Evolutionary conservation across 2,888 invertebrate genomes (phyloP).

Genomic region (Digitonthophagus gazella): DNA sequence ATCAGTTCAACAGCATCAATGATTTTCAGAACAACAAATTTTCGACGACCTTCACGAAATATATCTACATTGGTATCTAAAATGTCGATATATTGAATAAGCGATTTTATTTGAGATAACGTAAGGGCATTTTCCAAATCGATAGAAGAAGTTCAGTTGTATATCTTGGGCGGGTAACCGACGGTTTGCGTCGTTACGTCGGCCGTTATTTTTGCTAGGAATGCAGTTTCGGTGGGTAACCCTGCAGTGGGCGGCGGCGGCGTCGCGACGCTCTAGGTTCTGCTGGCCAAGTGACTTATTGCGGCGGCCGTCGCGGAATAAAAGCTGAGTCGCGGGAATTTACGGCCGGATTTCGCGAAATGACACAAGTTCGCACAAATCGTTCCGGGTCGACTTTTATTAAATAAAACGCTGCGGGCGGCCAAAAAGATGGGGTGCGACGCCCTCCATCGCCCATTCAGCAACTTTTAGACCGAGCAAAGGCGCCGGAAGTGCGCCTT

Average conservation of each 20-base stretch:
- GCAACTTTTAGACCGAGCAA: slow-evolving; percentile 6
- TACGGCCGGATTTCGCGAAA: slow-evolving; percentile 16
- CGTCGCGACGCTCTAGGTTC: not conserved
- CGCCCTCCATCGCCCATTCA: not conserved
- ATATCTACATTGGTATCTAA: no score
- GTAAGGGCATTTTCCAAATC: not conserved
- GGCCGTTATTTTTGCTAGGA: slow-evolving; percentile 9
- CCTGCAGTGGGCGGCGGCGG: not conserved
- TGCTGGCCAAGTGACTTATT: slow-evolving; percentile 11
- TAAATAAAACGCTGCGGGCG: slow-evolving; percentile 8
- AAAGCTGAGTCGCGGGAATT: slow-evolving; percentile 16
- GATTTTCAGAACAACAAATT: no score
- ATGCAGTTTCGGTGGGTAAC: slow-evolving; percentile 9
- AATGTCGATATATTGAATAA: no score
- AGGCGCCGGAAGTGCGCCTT: not conserved
- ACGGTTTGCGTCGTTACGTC: not conserved
- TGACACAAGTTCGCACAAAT: slow-evolving; percentile 16
- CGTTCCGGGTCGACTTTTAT: slow-evolving; percentile 11
- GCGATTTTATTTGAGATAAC: not conserved
- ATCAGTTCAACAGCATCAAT: no score
- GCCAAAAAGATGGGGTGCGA: not conserved
- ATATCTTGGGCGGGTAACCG: not conserved
- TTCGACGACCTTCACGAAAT: no score
- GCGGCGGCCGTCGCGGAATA: slow-evolving; percentile 4
- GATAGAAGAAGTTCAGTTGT: not conserved